Conservation (phyloP, 1,140 invertebrate species). For the Drosophila subobscura region DNA sequence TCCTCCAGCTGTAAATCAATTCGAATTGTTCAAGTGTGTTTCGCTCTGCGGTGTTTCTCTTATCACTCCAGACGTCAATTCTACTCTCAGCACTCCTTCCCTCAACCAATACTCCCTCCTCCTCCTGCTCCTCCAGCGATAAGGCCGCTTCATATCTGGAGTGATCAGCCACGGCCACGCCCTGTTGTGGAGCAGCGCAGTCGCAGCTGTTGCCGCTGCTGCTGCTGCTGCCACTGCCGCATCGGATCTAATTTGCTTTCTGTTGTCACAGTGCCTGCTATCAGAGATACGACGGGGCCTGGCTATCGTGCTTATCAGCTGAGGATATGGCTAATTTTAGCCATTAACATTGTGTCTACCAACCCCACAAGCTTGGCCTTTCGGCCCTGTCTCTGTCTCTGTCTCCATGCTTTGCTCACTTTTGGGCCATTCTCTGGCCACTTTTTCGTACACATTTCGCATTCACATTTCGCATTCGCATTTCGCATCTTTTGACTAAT, state of each 20-base stretch:
- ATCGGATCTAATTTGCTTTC: constrained; percentile 40
- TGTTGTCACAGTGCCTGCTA: constrained; percentile 17
- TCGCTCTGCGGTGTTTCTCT: constrained; percentile 15
- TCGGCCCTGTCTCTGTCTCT: background rate
- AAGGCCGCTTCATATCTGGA: constrained; percentile 2
- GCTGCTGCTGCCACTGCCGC: too few species aligned
- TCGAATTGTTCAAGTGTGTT: constrained; percentile 10
- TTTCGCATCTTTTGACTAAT: constrained; percentile 44
- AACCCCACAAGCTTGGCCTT: background rate
- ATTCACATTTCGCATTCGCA: constrained; percentile 20
- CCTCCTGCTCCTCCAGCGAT: too few species aligned
- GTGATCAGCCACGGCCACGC: constrained; percentile 1
- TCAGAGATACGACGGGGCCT: constrained; percentile 17
- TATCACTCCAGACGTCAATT: constrained; percentile 30
- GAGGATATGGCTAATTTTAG: constrained; percentile 45
- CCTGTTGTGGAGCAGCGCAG: constrained; percentile 20
- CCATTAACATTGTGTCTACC: constrained; percentile 10
- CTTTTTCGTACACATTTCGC: constrained; percentile 11
- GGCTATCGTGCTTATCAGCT: constrained; percentile 37
- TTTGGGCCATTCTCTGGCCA: constrained; percentile 20
- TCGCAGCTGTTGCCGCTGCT: constrained; percentile 11
- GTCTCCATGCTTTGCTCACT: constrained; percentile 1
- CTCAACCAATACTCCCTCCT: background rate
- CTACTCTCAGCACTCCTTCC: too few species aligned
- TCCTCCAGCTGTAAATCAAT: constrained; percentile 50